These are phyloP conservation scores for Campoletis raptor DNA, from an alignment of 2,888 invertebrate species.

Conservation along the genomic window DNA sequence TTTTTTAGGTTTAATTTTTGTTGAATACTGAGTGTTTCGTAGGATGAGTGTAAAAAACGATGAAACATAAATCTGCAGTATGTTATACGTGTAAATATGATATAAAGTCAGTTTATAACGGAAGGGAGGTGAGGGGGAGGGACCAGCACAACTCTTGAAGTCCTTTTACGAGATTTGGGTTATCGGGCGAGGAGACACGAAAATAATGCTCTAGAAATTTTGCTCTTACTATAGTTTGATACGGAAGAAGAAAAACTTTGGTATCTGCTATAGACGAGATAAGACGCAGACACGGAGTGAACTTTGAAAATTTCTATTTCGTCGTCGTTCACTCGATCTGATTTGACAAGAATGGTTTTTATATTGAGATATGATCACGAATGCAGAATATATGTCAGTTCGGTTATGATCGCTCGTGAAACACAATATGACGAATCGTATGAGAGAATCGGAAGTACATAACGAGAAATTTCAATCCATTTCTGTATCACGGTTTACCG, in stretches of 20 bases:
- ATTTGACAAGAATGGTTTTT: slow-evolving; percentile 42
- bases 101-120: slow-evolving; percentile 31
- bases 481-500: slow-evolving; percentile 1
- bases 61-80: background rate
- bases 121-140: too few relatives aligned
- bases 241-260: background rate
- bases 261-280: background rate
- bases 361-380: background rate
- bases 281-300: background rate
- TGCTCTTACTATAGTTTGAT: background rate
- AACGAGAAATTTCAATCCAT: slow-evolving; percentile 41
- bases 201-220: slow-evolving; percentile 54
- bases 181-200: slow-evolving; percentile 46
- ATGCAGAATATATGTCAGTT: slow-evolving; percentile 4
- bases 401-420: slow-evolving; percentile 25
- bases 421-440: slow-evolving; percentile 40
- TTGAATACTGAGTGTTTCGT: too few relatives aligned
- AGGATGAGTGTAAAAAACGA: background rate
- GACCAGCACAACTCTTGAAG: slow-evolving; percentile 52
- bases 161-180: slow-evolving; percentile 38
- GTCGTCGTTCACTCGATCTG: slow-evolving; percentile 22
- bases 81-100: slow-evolving; percentile 14
- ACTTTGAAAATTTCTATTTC: slow-evolving; percentile 22
- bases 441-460: slow-evolving; percentile 20
- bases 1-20: too few relatives aligned